Base-by-base conservation (phyloP, 2,113 vertebrate genomes). In the Paramormyrops kingsleyae region DNA sequence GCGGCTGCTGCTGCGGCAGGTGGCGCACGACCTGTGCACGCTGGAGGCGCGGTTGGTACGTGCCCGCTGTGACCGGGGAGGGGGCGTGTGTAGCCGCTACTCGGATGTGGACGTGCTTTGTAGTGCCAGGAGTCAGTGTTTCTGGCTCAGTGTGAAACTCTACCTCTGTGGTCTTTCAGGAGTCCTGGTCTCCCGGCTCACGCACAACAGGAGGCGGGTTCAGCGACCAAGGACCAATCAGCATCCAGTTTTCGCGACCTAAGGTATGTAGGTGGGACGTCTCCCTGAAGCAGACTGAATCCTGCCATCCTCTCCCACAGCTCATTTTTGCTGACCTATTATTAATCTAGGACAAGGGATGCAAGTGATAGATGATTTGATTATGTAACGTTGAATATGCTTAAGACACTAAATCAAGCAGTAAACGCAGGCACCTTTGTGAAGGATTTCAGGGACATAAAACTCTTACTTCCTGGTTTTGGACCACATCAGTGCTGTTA, bases 1-100 rank as follows among this genome's bases (percentile, higher is more conserved):
- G 89, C 94, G 94, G 2, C 95, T 97, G 89, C 94, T 99, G 87
- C 94, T 94, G 46, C 92, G 97, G 83, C 96, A 97, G 92, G 94
- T 96, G 87, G 93, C 95, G 5, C 92, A 89, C 0, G 96, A 97
- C 84, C 93, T 98, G 87, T 88, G 83, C 83, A 53, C 89, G 2
- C 90, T 97, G 84, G 95, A 94, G 91, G 91, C 70, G 19, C 92
- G 93, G 66, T 94, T 96, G 97, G 98, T 99, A 92, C 89, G 96
- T 91, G 42, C 49, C 31, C 42, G 9, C 74, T 15, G 39, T 31
- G 5, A 4, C 47, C 10, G 10, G 42, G 62, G 15, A 0, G 52
- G 15, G n/a, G 50, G 86, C n/a, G 31, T 52, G 5, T 35, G 66
- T 31, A 74, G 66, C n/a, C n/a, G 13, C 31, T 74, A 13, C 5